A percentile compares a stretch with the other conserved stretches of the same genome.
phyloP scores from a whole-genome alignment of 2,888 invertebrate species.

The Polyommatus iphigenia region DNA sequence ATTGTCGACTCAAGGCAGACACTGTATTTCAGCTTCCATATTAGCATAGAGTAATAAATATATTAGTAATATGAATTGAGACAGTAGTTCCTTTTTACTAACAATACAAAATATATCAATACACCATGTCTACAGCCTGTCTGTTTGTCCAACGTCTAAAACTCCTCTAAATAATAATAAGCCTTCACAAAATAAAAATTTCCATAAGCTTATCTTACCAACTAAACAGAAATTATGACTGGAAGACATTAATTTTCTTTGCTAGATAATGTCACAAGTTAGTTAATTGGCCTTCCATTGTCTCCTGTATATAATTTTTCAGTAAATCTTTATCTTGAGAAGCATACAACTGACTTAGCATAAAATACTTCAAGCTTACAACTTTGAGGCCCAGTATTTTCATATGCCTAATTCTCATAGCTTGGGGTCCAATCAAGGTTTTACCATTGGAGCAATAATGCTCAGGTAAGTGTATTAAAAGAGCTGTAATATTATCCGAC shows the following conservation, averaged over 20 bases:
- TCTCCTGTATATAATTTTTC: slow-evolving; percentile 73
- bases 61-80: neutral
- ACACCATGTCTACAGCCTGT: neutral
- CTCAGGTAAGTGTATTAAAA: slow-evolving; percentile 83
- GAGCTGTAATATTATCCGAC: slow-evolving; percentile 68
- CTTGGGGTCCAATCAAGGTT: slow-evolving; percentile 81
- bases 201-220: slow-evolving; percentile 6
- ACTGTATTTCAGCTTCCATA: neutral
- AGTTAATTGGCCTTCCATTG: slow-evolving; percentile 57
- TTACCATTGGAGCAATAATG: slow-evolving; percentile 81
- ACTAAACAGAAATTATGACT: neutral
- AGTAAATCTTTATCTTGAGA: slow-evolving; percentile 70
- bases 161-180: neutral
- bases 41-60: too few species aligned
- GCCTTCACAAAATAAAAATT: neutral
- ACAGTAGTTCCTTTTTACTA: neutral
- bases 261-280: slow-evolving; percentile 40
- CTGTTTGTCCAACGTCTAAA: neutral
- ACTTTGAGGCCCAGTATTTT: slow-evolving; percentile 82
- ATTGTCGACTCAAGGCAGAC: neutral
- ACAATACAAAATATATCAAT: too few species aligned
- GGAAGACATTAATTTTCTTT: neutral
- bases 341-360: slow-evolving; percentile 70
- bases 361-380: slow-evolving; percentile 78
- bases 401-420: slow-evolving; percentile 82